Conservation (phyloP, 2,888 invertebrate species). For the Xanthia togata region DNA sequence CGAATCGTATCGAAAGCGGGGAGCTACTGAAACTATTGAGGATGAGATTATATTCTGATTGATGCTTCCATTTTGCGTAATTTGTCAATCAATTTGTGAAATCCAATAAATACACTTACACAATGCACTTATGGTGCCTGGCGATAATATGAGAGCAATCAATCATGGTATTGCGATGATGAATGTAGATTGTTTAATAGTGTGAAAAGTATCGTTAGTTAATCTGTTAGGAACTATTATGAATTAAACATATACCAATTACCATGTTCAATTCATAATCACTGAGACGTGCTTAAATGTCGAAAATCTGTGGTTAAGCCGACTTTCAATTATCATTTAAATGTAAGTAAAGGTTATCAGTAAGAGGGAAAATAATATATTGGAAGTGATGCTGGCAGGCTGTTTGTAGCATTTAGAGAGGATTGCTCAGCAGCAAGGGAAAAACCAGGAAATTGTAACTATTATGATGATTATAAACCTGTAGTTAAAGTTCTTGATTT, state of each 20-base stretch:
- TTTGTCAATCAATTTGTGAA: conserved; percentile 23
- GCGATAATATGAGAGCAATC: conserved; percentile 41
- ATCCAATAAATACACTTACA: conserved; percentile 40
- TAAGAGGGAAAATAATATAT: neutral
- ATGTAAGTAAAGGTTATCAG: neutral
- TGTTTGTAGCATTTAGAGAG: too few relatives aligned
- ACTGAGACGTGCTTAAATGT: neutral
- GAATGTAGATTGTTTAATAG: conserved; percentile 1
- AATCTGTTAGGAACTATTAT: neutral
- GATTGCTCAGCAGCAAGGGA: neutral
- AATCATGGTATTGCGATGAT: conserved; percentile 23
- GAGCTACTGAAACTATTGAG: neutral
- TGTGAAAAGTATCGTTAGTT: neutral
- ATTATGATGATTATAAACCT: neutral
- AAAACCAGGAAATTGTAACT: neutral
- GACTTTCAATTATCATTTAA: neutral
- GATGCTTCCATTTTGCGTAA: conserved; percentile 33
- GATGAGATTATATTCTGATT: conserved; percentile 15
- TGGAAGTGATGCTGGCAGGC: neutral
- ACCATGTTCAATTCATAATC: neutral
- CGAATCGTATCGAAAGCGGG: neutral
- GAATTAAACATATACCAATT: neutral
- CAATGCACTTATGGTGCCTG: too few relatives aligned
- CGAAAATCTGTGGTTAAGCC: neutral
- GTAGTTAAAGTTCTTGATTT: neutral